Conservation (phyloP, 2,888 invertebrate genomes). For the Luperina testacea region DNA sequence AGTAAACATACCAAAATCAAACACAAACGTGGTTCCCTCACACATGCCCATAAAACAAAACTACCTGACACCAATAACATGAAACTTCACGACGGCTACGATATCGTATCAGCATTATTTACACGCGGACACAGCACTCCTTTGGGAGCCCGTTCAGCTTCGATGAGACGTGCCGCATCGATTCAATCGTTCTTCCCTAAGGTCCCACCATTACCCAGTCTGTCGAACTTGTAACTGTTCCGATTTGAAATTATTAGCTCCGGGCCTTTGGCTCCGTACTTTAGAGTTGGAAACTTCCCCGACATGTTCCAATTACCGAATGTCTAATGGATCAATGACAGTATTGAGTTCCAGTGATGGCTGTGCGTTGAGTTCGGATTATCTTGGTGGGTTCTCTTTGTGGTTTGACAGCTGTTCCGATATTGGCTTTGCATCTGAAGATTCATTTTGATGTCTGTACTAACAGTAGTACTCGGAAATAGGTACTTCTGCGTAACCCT, state of each 20-base stretch:
- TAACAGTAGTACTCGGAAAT: not conserved
- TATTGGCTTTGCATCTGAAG: not conserved
- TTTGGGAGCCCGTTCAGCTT: constrained; percentile 44
- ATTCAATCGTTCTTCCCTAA: constrained; percentile 70
- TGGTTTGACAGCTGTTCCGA: constrained; percentile 27
- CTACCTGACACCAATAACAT: constrained; percentile 48
- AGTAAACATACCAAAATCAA: constrained; percentile 12
- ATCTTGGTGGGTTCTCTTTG: constrained; percentile 19
- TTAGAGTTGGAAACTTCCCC: constrained; percentile 57
- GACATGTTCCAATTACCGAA: constrained; percentile 67
- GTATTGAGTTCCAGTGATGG: constrained; percentile 40
- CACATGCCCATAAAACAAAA: constrained; percentile 43
- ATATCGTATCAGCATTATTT: constrained; percentile 63
- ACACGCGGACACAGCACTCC: constrained; percentile 51
- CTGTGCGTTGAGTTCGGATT: constrained; percentile 22
- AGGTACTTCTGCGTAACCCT: not conserved
- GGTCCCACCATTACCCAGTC: constrained; percentile 72
- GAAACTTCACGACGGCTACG: constrained; percentile 55
- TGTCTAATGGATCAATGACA: constrained; percentile 57
- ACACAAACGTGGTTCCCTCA: not conserved
- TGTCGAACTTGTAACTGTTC: constrained; percentile 72
- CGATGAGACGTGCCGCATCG: constrained; percentile 59
- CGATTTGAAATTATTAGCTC: constrained; percentile 76
- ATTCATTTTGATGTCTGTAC: not conserved
- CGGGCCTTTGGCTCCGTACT: constrained; percentile 53